Conservation (phyloP, 2,797 vertebrate species). For the Hipposideros larvatus region DNA sequence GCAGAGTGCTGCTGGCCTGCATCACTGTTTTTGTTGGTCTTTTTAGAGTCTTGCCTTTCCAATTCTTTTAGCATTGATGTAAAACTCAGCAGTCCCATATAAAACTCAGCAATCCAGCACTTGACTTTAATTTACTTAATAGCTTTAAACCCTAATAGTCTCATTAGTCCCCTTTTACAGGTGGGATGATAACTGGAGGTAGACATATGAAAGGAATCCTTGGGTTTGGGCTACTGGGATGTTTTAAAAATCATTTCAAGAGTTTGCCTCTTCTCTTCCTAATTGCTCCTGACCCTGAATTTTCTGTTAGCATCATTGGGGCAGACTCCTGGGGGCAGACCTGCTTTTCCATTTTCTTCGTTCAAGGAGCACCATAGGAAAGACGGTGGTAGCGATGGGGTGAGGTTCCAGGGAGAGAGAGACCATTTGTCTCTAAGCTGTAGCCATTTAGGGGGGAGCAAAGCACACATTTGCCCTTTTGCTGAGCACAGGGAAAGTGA, state of each 20-base stretch:
- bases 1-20: not conserved
- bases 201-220: not conserved
- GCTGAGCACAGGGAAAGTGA: not conserved
- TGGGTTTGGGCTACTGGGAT: not conserved
- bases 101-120: not conserved
- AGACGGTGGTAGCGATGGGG: not conserved
- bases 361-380: not conserved
- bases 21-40: slow-evolving; percentile 23
- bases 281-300: not conserved
- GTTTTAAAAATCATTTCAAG: not conserved
- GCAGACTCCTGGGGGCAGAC: not conserved
- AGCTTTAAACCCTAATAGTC: not conserved
- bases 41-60: slow-evolving; percentile 25
- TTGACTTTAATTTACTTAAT: slow-evolving; percentile 55
- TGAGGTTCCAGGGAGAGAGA: not conserved
- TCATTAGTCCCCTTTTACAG: not conserved
- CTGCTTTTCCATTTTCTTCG: slow-evolving; percentile 4
- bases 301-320: not conserved
- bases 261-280: not conserved
- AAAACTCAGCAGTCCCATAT: not conserved
- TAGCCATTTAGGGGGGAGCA: not conserved
- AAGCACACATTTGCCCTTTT: not conserved
- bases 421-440: not conserved
- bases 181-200: not conserved
- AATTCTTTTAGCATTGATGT: not conserved